Conservation (phyloP, 2,113 vertebrate genomes). For the Numenius arquata region DNA sequence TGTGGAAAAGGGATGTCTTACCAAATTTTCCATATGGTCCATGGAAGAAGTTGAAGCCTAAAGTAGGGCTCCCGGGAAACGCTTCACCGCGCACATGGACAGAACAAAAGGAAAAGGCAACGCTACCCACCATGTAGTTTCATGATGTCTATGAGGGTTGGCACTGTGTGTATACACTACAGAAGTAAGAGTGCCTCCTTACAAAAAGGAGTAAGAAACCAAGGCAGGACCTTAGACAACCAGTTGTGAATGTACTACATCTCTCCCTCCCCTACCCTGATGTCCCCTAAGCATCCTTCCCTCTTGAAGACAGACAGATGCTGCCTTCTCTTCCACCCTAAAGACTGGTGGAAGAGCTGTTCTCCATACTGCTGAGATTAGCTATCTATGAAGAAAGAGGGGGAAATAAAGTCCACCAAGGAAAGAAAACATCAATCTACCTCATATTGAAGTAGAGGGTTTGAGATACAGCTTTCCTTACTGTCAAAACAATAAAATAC, state of each 20-base stretch:
- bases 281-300: not conserved
- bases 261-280: not conserved
- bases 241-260: not conserved
- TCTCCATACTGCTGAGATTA: not conserved
- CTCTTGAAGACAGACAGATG: not conserved
- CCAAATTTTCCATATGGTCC: not conserved
- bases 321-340: not conserved
- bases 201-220: not conserved
- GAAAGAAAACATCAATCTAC: not conserved
- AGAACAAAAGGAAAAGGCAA: not conserved
- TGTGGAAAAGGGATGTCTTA: not conserved
- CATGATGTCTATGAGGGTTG: not conserved
- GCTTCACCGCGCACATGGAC: accelerated
- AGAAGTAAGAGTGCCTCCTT: not conserved
- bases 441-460: not conserved
- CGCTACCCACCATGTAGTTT: not conserved
- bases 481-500: not conserved
- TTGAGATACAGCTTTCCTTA: not conserved
- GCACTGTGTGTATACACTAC: accelerated
- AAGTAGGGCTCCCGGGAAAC: not conserved
- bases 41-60: not conserved
- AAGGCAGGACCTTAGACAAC: not conserved
- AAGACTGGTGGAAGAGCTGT: not conserved
- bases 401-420: not conserved
- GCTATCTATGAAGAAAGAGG: not conserved